phyloP scores from a whole-genome alignment of 1,140 invertebrate genomes.

The Atta cephalotes region DNA sequence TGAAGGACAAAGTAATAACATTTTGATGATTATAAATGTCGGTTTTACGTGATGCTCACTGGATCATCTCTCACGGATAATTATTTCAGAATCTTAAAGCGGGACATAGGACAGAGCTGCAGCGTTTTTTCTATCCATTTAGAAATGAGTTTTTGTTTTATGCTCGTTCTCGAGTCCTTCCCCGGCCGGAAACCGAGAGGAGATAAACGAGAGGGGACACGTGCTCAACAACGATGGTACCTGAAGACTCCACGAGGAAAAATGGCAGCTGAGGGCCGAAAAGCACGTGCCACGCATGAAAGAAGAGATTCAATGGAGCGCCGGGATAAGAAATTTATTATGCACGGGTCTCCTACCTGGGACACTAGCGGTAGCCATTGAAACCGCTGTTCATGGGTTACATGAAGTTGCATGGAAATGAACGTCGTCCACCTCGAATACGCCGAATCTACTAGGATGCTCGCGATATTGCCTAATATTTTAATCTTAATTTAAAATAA shows the following conservation, averaged over 20 bases:
- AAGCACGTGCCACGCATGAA: slow-evolving; percentile 76
- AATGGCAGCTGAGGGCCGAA: slow-evolving; percentile 73
- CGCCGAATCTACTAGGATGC: not conserved
- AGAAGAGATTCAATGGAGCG: slow-evolving; percentile 72
- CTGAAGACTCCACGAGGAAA: slow-evolving; percentile 66
- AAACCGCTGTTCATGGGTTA: slow-evolving; percentile 64
- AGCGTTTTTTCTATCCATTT: slow-evolving; percentile 33
- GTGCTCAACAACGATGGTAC: slow-evolving; percentile 73
- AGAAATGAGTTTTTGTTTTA: slow-evolving; percentile 67
- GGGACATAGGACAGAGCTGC: not conserved
- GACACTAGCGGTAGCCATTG: slow-evolving; percentile 67
- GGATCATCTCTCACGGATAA: not conserved
- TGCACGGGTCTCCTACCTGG: slow-evolving; percentile 68
- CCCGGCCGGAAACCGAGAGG: slow-evolving; percentile 62
- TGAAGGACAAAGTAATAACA: not conserved
- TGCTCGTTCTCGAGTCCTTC: slow-evolving; percentile 30
- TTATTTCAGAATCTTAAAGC: slow-evolving; percentile 7
- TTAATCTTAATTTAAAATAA: not conserved
- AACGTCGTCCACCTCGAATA: slow-evolving; percentile 26
- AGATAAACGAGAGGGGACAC: slow-evolving; percentile 66
- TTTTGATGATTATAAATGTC: not conserved
- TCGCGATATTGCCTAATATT: not conserved
- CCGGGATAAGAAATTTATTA: slow-evolving; percentile 79
- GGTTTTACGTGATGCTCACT: not conserved
- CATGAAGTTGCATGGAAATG: slow-evolving; percentile 70